Conservation (phyloP, 2,113 vertebrate genomes). For the Arenaria interpres region DNA sequence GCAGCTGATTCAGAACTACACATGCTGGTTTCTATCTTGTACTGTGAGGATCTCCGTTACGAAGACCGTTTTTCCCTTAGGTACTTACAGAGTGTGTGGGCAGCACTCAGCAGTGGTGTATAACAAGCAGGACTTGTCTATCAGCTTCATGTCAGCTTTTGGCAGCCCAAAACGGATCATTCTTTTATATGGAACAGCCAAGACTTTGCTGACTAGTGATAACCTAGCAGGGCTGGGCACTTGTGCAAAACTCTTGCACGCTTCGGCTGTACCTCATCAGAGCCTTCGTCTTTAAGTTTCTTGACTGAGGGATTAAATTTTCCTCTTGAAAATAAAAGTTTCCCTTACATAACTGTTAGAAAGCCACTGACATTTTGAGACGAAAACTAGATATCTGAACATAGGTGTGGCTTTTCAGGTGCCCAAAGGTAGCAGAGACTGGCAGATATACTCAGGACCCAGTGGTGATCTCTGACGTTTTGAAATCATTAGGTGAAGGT, state of each 20-base stretch:
- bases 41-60: background rate
- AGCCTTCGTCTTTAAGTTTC: background rate
- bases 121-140: background rate
- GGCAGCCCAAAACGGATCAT: background rate
- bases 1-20: constrained; percentile 16
- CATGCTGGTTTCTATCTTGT: background rate
- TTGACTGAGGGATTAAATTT: background rate
- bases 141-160: background rate
- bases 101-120: background rate
- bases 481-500: background rate
- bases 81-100: background rate
- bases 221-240: background rate
- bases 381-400: background rate
- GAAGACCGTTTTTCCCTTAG: background rate
- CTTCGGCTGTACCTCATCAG: background rate
- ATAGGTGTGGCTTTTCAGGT: background rate
- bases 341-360: background rate
- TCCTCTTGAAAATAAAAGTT: background rate
- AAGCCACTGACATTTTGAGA: background rate
- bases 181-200: background rate
- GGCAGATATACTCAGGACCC: background rate
- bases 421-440: background rate
- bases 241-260: background rate
- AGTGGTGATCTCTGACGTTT: background rate
- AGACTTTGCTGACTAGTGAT: background rate